These are phyloP conservation scores for Notiomystis cincta DNA, from an alignment of 2,113 vertebrate species.

Conservation along the genomic window DNA sequence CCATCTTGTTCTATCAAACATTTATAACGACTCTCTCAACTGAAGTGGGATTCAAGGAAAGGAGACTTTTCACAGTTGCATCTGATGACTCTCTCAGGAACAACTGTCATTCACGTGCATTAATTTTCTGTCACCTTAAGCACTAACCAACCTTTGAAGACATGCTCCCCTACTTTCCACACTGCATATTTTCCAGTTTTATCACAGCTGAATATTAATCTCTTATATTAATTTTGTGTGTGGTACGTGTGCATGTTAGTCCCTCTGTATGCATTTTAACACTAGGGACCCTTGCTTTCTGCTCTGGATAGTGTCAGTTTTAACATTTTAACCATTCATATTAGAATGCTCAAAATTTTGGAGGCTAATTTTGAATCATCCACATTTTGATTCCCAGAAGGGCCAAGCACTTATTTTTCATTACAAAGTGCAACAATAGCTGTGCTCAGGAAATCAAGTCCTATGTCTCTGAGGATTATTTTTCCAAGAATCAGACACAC, in stretches of 20 bases:
- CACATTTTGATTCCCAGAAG: background rate
- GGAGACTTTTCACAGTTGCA: background rate
- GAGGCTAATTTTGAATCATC: background rate
- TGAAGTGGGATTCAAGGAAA: background rate
- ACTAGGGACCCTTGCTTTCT: background rate
- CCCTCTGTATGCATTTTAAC: background rate
- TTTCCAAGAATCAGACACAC: slow-evolving; percentile 37
- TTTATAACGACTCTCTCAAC: slow-evolving; percentile 23
- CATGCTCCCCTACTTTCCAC: background rate
- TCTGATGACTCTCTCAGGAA: background rate
- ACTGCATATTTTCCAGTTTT: background rate
- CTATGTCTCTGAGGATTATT: slow-evolving; percentile 9
- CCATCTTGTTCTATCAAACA: slow-evolving; percentile 38
- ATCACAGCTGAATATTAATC: slow-evolving; percentile 29
- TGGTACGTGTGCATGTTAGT: background rate
- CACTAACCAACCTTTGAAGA: slow-evolving; percentile 21
- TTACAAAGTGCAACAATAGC: slow-evolving; percentile 12
- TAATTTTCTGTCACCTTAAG: slow-evolving; percentile 46
- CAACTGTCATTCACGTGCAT: background rate
- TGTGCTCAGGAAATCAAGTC: slow-evolving; percentile 35
- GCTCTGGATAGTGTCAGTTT: background rate
- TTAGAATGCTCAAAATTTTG: background rate
- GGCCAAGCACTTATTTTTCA: slow-evolving; percentile 35
- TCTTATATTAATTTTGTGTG: background rate
- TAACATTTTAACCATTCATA: background rate